Base-by-base conservation (phyloP, 2,113 vertebrate species). In the Cariama cristata region DNA sequence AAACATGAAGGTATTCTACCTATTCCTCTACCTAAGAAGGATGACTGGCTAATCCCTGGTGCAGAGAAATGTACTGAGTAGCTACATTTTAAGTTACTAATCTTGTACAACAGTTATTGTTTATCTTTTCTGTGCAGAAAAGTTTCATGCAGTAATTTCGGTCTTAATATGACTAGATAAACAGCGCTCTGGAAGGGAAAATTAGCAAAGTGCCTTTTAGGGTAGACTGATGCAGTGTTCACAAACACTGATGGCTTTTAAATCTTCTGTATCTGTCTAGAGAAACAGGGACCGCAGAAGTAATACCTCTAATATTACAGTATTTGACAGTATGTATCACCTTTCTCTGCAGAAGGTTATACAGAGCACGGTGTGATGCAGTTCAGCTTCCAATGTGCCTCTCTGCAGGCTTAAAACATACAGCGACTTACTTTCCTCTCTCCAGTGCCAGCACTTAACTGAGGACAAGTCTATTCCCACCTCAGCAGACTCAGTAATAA, bases 361-460 rank as follows among this genome's bases (percentile, higher is more conserved):
- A 64, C 24, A 64, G 87, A 88, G 59, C 79, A 79, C 0, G 0
- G 30, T 0, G 0, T 35, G 40, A 82, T 60, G 49, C 42, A 59
- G 42, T 45, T 58, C 75, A 59, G 5, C 38, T 80, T 80, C 45
- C 79, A 27, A 0, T 4, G 35, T 64, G 56, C 38, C 85, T n/a
- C 27, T 71, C 75, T 74, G n/a, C 33, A 47, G 63, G 33, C 77
- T 79, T 60, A 40, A 82, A 88, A 89, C 60, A 72, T 2, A 27
- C 62, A 88, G 88, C 3, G 1, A 91, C 83, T 85, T 23, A 63
- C 35, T 32, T 12, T 33, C 74, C 44, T 47, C 79, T 64, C 59
- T 27, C 35, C 42, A 38, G 66, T 66, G 60, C 76, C 71, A 89
- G 60, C 35, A 49, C 62, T 69, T 86, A 69, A 35, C 8, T 9